A percentile compares a stretch with the other conserved stretches of the same genome.
Evolutionary conservation across 2,113 vertebrate species (phyloP).

Genomic region (Rana temporaria): DNA sequence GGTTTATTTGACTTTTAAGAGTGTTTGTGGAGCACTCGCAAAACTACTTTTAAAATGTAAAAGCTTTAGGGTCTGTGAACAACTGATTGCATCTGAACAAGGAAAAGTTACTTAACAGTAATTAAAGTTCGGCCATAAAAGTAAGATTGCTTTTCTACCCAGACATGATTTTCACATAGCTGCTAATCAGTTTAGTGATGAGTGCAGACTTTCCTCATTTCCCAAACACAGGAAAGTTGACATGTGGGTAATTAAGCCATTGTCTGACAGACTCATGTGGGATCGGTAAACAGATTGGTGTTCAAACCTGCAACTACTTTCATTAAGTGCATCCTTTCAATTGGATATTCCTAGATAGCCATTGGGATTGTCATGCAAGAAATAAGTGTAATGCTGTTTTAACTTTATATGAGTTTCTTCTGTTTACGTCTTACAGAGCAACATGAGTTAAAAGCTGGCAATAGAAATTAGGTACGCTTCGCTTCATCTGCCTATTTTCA

Average conservation of each 20-base stretch:
- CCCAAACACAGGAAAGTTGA: conserved; percentile 42
- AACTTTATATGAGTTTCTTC: neutral
- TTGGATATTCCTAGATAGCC: neutral
- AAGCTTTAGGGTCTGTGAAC: conserved; percentile 18
- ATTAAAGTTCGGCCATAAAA: conserved; percentile 34
- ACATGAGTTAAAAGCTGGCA: too few species aligned
- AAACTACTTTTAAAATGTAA: conserved; percentile 16
- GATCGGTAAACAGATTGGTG: conserved; percentile 37
- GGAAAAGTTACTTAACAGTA: conserved; percentile 36
- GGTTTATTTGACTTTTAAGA: conserved; percentile 27
- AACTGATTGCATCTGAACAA: conserved; percentile 45
- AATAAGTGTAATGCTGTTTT: neutral
- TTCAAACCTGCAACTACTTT: conserved; percentile 39
- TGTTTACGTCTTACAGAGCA: neutral
- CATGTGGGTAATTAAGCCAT: conserved; percentile 1
- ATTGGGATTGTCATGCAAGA: neutral
- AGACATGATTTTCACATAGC: conserved; percentile 39
- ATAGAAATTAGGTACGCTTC: too few species aligned
- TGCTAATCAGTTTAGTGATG: conserved; percentile 50
- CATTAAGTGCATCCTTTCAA: conserved; percentile 31
- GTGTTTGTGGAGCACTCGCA: conserved; percentile 21
- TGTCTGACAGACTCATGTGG: conserved; percentile 32
- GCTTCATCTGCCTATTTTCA: too few species aligned
- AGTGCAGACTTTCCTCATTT: neutral
- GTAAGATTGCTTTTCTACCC: conserved; percentile 9